These are phyloP conservation scores for Leucoma salicis DNA, from an alignment of 2,888 invertebrate species.

Conservation along the genomic window DNA sequence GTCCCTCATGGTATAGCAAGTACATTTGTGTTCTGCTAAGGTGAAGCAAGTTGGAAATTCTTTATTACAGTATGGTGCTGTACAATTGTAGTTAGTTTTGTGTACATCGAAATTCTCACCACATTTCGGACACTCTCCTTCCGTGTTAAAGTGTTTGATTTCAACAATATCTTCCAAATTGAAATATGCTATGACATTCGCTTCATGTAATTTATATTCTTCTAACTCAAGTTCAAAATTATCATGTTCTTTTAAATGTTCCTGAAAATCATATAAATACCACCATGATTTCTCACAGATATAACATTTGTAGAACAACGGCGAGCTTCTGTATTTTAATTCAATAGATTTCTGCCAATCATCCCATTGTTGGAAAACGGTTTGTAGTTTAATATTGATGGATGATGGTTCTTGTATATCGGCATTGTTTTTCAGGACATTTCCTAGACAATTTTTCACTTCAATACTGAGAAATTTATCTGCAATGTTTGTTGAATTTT, in stretches of 20 bases:
- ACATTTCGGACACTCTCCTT: conserved; percentile 44
- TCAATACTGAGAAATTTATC: conserved; percentile 36
- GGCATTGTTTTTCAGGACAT: background rate
- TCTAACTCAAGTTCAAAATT: conserved; percentile 11
- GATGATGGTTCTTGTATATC: background rate
- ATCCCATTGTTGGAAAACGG: conserved; percentile 31
- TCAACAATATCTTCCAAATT: accelerated
- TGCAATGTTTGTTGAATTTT: conserved; percentile 14
- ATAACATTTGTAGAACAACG: conserved; percentile 54
- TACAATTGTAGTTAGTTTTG: conserved; percentile 25
- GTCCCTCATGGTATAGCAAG: background rate
- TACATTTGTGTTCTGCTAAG: conserved; percentile 6
- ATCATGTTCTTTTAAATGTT: conserved; percentile 34
- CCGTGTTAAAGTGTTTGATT: conserved; percentile 14
- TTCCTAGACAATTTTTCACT: conserved; percentile 35
- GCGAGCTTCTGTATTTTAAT: conserved; percentile 21
- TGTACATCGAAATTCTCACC: conserved; percentile 22
- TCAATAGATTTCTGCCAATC: conserved; percentile 17
- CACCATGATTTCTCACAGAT: conserved; percentile 51
- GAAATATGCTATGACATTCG: conserved; percentile 29
- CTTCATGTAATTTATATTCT: conserved; percentile 26
- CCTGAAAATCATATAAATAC: conserved; percentile 40
- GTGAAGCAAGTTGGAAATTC: conserved; percentile 30
- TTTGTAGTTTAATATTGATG: conserved; percentile 19
- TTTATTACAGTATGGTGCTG: conserved; percentile 13